Percentiles rank a stretch among this genome's conserved stretches.
Conservation (phyloP, 1,140 invertebrate species). For the Aphaenogaster floridana region DNA sequence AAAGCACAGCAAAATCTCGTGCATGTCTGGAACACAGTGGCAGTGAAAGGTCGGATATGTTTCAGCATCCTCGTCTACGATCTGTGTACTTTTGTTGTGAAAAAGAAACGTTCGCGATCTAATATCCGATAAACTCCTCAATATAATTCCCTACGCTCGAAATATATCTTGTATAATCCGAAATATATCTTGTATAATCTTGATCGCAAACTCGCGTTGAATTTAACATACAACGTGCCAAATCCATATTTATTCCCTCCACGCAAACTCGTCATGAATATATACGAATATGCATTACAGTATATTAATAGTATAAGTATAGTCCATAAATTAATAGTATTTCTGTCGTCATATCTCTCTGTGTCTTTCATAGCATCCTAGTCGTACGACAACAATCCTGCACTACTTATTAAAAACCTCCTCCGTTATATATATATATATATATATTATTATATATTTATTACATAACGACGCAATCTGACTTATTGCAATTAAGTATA, state of each 20-base stretch:
- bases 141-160: neutral
- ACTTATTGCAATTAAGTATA: neutral
- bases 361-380: neutral
- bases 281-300: neutral
- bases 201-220: neutral
- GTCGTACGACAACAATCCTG: neutral
- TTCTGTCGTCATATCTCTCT: neutral
- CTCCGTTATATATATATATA: too few relatives aligned
- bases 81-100: neutral
- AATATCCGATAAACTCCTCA: neutral
- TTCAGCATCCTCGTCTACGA: neutral
- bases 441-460: neutral
- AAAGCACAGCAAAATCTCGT: conserved; percentile 96
- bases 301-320: neutral
- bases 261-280: neutral
- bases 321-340: neutral
- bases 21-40: conserved; percentile 90
- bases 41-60: conserved; percentile 28
- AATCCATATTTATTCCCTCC: neutral
- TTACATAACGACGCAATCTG: neutral
- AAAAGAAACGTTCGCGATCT: neutral
- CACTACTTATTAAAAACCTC: neutral
- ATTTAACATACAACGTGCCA: neutral
- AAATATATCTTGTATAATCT: conserved; percentile 1
- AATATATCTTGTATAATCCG: neutral